These are phyloP conservation scores for Heliconius ethilla DNA, from an alignment of 2,888 invertebrate genomes.

Conservation along the genomic window DNA sequence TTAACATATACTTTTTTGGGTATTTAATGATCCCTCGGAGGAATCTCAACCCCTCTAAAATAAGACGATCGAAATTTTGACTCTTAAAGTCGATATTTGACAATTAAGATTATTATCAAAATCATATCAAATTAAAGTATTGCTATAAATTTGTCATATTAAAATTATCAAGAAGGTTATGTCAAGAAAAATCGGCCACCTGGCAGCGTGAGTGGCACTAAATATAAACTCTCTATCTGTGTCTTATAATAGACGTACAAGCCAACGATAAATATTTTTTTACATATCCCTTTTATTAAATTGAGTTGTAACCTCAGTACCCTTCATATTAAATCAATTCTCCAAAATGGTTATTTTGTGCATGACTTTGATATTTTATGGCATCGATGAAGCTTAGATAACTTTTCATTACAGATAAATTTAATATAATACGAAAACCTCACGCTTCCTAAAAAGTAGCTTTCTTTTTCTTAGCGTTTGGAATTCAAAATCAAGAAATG, in stretches of 20 bases:
- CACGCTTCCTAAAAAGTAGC: conserved; percentile 75
- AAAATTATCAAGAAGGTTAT: conserved; percentile 51
- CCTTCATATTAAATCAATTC: conserved; percentile 15
- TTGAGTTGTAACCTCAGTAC: conserved; percentile 13
- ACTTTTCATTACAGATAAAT: conserved; percentile 58
- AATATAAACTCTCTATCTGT: conserved; percentile 55
- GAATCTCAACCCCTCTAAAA: conserved; percentile 49
- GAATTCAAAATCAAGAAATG: conserved; percentile 78
- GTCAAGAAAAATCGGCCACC: conserved; percentile 55
- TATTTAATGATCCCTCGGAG: conserved; percentile 62
- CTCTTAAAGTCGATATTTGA: conserved; percentile 1
- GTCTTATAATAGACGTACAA: conserved; percentile 30
- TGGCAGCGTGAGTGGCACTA: conserved; percentile 61
- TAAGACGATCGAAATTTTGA: conserved; percentile 11
- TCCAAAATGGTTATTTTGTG: conserved; percentile 12
- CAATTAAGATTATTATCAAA: background rate
- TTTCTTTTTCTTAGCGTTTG: conserved; percentile 74
- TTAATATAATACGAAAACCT: conserved; percentile 61
- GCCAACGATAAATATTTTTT: conserved; percentile 18
- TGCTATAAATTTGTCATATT: conserved; percentile 13
- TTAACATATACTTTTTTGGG: conserved; percentile 70
- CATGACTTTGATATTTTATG: conserved; percentile 21
- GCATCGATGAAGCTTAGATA: conserved; percentile 27
- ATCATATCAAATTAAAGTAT: background rate
- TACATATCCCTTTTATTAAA: background rate